phyloP scores from a whole-genome alignment of 1,140 invertebrate genomes.

The Diorhabda carinulata region DNA sequence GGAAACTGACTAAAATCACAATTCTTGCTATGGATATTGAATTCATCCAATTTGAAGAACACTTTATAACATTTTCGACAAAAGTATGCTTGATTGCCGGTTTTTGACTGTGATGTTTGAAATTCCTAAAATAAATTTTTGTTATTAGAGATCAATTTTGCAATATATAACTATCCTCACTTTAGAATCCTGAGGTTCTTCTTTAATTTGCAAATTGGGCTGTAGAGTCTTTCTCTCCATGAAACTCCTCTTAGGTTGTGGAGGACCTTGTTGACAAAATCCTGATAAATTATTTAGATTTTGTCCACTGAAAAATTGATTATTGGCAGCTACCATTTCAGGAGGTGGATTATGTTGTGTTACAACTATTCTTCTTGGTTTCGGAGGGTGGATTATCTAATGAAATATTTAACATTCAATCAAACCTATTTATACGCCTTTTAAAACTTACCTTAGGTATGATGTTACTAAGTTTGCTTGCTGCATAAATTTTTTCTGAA shows the following conservation, averaged over 20 bases:
- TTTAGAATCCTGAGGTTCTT: constrained; percentile 29
- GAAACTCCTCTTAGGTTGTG: not conserved
- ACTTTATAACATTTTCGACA: constrained; percentile 46
- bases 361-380: constrained; percentile 12
- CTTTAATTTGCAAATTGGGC: constrained; percentile 33
- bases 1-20: constrained; percentile 35
- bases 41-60: constrained; percentile 46
- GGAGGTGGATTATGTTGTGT: constrained; percentile 14
- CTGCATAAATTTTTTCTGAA: constrained; percentile 40
- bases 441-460: constrained; percentile 29
- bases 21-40: constrained; percentile 43
- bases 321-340: constrained; percentile 8
- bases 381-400: constrained; percentile 11
- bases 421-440: not conserved
- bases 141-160: not conserved
- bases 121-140: constrained; percentile 21
- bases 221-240: constrained; percentile 18
- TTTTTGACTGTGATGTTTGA: constrained; percentile 26
- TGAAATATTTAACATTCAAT: not conserved
- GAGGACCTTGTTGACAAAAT: not conserved
- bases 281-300: not conserved
- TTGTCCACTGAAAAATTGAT: constrained; percentile 10
- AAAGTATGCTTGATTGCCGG: constrained; percentile 44
- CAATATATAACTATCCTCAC: not conserved
- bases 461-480: constrained; percentile 38